Percentiles rank a stretch among this genome's conserved stretches.
Evolutionary conservation across 2,888 invertebrate species (phyloP).

Genomic region (Diplolepis rosae): DNA sequence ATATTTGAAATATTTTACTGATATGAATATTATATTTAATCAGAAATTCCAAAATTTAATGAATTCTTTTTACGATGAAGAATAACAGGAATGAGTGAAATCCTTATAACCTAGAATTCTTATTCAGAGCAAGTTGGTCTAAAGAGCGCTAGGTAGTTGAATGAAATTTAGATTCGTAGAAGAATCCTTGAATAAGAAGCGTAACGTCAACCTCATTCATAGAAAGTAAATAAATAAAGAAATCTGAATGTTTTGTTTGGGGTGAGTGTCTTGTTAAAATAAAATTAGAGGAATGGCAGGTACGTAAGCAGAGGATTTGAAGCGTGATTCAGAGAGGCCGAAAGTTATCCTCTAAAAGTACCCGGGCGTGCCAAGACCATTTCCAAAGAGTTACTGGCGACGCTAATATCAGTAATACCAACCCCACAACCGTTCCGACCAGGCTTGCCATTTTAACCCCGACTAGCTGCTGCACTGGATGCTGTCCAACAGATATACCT

Average conservation of each 20-base stretch:
- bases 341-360: too few species aligned
- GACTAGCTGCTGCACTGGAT: conserved; percentile 26
- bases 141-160: background rate
- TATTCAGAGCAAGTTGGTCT: too few species aligned
- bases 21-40: too few species aligned
- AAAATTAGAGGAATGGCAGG: conserved; percentile 17
- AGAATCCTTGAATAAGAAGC: too few species aligned
- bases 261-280: conserved; percentile 14
- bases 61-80: too few species aligned
- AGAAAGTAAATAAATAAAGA: background rate
- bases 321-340: conserved; percentile 27
- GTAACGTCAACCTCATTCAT: background rate
- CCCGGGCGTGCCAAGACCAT: conserved; percentile 65
- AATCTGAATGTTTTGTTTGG: conserved; percentile 5
- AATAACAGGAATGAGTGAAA: too few species aligned
- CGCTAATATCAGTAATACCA: conserved; percentile 68
- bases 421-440: conserved; percentile 34
- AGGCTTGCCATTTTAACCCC: conserved; percentile 21
- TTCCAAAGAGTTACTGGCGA: conserved; percentile 65
- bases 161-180: background rate
- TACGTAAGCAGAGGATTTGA: conserved; percentile 26
- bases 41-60: too few species aligned
- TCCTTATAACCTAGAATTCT: too few species aligned
- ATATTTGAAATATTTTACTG: too few species aligned
- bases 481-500: conserved; percentile 18